Evolutionary conservation across 1,140 invertebrate species (phyloP).

Genomic region (Globodera ellingtonae): DNA sequence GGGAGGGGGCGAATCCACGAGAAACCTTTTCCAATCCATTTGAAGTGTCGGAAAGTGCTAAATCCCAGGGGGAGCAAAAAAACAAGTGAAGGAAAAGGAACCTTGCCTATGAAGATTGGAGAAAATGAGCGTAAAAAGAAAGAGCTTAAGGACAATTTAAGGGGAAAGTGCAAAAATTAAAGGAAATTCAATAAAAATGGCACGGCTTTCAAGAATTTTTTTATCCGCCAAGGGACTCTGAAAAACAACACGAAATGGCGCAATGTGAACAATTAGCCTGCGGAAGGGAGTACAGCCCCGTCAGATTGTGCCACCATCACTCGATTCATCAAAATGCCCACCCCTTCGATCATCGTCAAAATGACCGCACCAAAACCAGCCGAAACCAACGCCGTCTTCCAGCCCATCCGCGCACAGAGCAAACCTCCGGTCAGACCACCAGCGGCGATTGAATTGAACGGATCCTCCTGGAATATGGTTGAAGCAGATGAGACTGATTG

Average conservation of each 20-base stretch:
- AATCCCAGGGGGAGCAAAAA: too few species aligned
- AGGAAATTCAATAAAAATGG: neutral
- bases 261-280: conserved; percentile 4
- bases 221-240: neutral
- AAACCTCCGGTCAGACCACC: conserved; percentile 92
- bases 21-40: too few species aligned
- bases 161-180: neutral
- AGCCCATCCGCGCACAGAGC: conserved; percentile 75
- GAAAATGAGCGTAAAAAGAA: neutral
- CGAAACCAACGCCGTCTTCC: conserved; percentile 87
- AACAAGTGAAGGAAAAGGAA: neutral
- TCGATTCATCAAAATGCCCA: conserved; percentile 78
- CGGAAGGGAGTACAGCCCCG: conserved; percentile 12
- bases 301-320: conserved; percentile 41
- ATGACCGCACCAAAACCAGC: conserved; percentile 90
- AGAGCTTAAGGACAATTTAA: neutral
- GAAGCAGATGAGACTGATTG: conserved; percentile 19
- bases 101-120: neutral
- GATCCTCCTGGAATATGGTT: conserved; percentile 67
- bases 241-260: neutral
- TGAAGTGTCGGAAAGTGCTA: too few species aligned
- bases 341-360: conserved; percentile 91
- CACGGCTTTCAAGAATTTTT: neutral
- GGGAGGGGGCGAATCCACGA: too few species aligned
- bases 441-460: conserved; percentile 83